A percentile compares a stretch with the other conserved stretches of the same genome.
Evolutionary conservation across 2,888 invertebrate genomes (phyloP).

Genomic region (Ophraella communa): DNA sequence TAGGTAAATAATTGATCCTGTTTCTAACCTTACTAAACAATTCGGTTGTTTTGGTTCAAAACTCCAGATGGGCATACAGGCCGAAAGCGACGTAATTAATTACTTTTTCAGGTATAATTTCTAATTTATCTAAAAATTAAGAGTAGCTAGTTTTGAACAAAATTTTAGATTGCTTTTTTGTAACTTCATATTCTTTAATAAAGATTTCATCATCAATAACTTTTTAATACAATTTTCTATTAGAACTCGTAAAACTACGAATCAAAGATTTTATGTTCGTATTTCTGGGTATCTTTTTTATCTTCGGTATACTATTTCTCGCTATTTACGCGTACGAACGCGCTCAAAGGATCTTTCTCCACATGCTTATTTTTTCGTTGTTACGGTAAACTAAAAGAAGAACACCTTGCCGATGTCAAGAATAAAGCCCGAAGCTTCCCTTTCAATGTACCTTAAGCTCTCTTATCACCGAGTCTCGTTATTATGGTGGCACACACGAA

Average conservation of each 20-base stretch:
- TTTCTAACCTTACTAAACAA: too few species aligned
- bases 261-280: background rate
- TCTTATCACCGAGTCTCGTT: constrained; percentile 22
- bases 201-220: too few species aligned
- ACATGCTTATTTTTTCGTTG: background rate
- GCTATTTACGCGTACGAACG: background rate
- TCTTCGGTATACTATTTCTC: background rate
- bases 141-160: too few species aligned
- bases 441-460: constrained; percentile 15
- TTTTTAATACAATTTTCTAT: too few species aligned
- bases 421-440: constrained; percentile 18
- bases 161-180: too few species aligned
- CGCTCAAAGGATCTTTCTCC: background rate
- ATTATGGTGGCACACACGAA: constrained; percentile 18
- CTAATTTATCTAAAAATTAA: too few species aligned
- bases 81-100: too few species aligned
- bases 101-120: too few species aligned
- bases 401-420: constrained; percentile 4
- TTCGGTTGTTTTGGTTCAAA: too few species aligned
- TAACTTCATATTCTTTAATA: too few species aligned
- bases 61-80: too few species aligned
- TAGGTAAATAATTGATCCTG: too few species aligned
- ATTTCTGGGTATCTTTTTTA: background rate
- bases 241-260: background rate
- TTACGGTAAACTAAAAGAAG: constrained; percentile 1